These are phyloP conservation scores for Calycopis cecrops DNA, from an alignment of 1,140 invertebrate genomes.

Conservation along the genomic window DNA sequence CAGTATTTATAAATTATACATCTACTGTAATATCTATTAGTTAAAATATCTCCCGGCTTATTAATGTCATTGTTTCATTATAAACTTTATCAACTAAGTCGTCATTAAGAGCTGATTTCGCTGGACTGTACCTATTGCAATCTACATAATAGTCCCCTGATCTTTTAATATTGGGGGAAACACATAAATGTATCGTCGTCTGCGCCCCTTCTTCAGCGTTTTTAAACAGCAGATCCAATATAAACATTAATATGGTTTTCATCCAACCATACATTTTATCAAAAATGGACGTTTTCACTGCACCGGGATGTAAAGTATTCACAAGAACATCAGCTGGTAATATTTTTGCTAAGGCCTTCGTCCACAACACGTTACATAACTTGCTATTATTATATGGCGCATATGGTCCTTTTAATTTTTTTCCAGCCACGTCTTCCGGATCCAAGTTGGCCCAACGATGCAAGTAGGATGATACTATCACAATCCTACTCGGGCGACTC, in stretches of 20 bases:
- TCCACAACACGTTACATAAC: conserved; percentile 82
- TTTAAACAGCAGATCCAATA: conserved; percentile 70
- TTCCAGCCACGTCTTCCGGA: conserved; percentile 76
- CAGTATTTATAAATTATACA: too few species aligned
- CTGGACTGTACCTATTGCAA: conserved; percentile 27
- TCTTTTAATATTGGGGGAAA: conserved; percentile 22
- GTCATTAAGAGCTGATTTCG: conserved; percentile 28
- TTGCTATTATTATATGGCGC: conserved; percentile 80
- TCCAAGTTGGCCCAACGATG: conserved; percentile 75
- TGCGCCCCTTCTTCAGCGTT: conserved; percentile 79
- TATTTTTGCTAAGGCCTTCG: conserved; percentile 76
- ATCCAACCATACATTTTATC: conserved; percentile 54
- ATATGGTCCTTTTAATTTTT: conserved; percentile 61
- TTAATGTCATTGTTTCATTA: conserved; percentile 14
- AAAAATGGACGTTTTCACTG: conserved; percentile 76
- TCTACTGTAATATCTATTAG: too few species aligned
- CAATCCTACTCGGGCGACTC: conserved; percentile 76
- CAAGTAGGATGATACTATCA: conserved; percentile 81
- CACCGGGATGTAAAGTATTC: conserved; percentile 77
- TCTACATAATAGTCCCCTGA: conserved; percentile 57
- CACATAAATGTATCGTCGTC: conserved; percentile 74
- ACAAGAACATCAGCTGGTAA: conserved; percentile 75
- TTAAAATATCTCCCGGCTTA: not conserved
- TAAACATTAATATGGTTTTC: conserved; percentile 23
- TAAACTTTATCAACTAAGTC: conserved; percentile 16